Evolutionary conservation across 2,113 vertebrate species (phyloP), one percentile per base, ranked within the genome.

Genomic region (Gopherus flavomarginatus): DNA sequence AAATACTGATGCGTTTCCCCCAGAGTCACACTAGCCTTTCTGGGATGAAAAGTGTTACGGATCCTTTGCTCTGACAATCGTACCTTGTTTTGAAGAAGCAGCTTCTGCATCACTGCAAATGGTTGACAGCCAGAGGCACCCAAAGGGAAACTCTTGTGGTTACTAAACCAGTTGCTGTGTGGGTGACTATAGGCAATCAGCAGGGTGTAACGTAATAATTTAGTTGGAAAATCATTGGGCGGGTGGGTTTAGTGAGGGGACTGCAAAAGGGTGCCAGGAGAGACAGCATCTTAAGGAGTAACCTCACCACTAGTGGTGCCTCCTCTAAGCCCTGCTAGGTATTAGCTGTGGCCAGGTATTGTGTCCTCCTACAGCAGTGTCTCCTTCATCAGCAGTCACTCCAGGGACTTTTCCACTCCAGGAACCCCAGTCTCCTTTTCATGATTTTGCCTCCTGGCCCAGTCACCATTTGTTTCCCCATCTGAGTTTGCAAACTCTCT

Each of bases 291-390:
- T 69, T 27, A 59, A 27, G 12, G 56, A 26, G 27, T 59, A 27
- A 59, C 24, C 11, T 29, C 31, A 69, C 17, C 29, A 16, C 31
- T 65, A 69, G 29, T 17, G 29, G 4, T 8, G 8, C 62, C 35
- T 19, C 62, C 17, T n/a, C 4, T 6, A 9, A n/a, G 3, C 16
- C 2, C 9, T n/a, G 7, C 3, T 16, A 17, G 31, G 4, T 19
- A 21, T n/a, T n/a, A 9, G 35, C 8, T 69, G 35, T 69, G 62
- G 62, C 16, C 62, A 69, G 35, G 4, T 35, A 4, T 65, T 35
- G 31, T 16, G 14, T 29, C 29, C 29, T 16, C 13, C 13, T 62
- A 31, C 16, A 14, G 29, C 6, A 3, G 13, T 5, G 29, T 16
- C 12, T 57, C 8, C 7, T 35, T 16, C 29, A 3, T 31, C 29